A percentile compares a stretch with the other conserved stretches of the same genome.
Conservation (phyloP, 2,888 invertebrate species). For the Parelbella ahira region DNA sequence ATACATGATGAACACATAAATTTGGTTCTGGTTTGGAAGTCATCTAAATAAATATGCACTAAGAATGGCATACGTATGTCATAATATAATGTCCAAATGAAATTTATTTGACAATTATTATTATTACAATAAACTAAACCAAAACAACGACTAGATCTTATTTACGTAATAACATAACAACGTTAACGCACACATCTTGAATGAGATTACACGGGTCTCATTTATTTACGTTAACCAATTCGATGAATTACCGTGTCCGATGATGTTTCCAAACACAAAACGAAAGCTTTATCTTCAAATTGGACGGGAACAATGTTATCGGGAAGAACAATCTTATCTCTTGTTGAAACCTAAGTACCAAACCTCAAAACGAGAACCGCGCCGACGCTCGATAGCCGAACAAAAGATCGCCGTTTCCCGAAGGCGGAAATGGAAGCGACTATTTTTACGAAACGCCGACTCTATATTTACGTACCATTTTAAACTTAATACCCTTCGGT, state of each 20-base stretch:
- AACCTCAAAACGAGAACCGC: conserved; percentile 40
- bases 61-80: too few relatives aligned
- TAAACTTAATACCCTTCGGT: conserved; percentile 24
- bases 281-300: conserved; percentile 9
- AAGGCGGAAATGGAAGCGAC: conserved; percentile 69
- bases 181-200: too few relatives aligned
- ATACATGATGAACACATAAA: too few relatives aligned
- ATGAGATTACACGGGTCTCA: too few relatives aligned
- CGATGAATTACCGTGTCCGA: conserved; percentile 8
- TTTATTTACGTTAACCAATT: conserved; percentile 4
- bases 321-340: conserved; percentile 14
- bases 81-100: too few relatives aligned
- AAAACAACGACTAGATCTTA: too few relatives aligned
- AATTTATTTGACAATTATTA: too few relatives aligned
- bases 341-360: conserved; percentile 18
- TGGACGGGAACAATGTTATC: conserved; percentile 12
- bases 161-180: too few relatives aligned
- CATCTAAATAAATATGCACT: too few relatives aligned
- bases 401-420: conserved; percentile 62
- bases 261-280: conserved; percentile 17
- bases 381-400: conserved; percentile 48
- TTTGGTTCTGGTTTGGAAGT: too few relatives aligned
- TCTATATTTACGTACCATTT: conserved; percentile 44
- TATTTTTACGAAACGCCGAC: conserved; percentile 67
- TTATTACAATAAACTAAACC: too few relatives aligned